Percentiles rank a stretch among this genome's conserved stretches.
phyloP scores from a whole-genome alignment of 2,888 invertebrate genomes.

The Allacma fusca region DNA sequence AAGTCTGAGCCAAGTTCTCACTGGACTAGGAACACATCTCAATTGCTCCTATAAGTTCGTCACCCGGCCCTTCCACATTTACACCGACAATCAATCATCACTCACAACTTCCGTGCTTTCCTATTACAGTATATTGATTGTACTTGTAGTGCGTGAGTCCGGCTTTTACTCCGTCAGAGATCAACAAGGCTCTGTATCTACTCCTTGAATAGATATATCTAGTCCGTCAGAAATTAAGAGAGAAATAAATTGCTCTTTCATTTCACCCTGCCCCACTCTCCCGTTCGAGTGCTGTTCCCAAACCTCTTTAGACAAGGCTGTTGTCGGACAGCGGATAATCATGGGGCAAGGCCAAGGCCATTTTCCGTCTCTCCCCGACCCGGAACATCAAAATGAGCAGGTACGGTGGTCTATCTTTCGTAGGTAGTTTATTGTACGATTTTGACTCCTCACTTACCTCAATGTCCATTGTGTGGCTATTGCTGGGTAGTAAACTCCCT shows the following conservation, averaged over 20 bases:
- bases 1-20: too few relatives aligned
- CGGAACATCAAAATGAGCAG: neutral
- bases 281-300: neutral
- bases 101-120: conserved; percentile 15
- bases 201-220: neutral
- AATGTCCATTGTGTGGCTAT: too few relatives aligned
- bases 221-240: neutral
- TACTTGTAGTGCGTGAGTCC: neutral
- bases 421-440: too few relatives aligned
- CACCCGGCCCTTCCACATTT: conserved; percentile 3
- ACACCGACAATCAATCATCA: conserved; percentile 15
- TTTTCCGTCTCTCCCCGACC: neutral
- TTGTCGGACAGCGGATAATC: too few relatives aligned
- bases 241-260: neutral
- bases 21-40: too few relatives aligned
- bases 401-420: neutral
- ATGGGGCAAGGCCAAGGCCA: conserved; percentile 49
- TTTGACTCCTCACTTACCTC: too few relatives aligned
- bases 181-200: neutral
- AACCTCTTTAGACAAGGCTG: too few relatives aligned
- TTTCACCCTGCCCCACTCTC: neutral
- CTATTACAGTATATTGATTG: conserved; percentile 16
- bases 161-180: neutral
- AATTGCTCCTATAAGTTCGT: conserved; percentile 24
- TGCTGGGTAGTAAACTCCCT: too few relatives aligned